These are phyloP conservation scores for Tipula helvola DNA, from an alignment of 2,888 invertebrate species.

Conservation along the genomic window DNA sequence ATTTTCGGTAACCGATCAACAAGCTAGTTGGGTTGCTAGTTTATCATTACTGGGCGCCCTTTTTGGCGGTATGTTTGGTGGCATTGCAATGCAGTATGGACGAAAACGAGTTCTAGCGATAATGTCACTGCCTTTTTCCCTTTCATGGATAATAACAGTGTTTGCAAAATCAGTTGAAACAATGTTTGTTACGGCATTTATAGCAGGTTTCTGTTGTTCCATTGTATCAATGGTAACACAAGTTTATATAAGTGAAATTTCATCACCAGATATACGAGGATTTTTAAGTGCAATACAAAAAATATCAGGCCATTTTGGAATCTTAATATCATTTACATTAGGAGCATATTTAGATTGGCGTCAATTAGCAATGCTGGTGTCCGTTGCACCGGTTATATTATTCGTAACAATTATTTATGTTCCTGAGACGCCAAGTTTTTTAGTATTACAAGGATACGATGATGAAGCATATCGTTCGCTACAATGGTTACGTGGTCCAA, in stretches of 20 bases:
- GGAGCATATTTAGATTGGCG: constrained; percentile 78
- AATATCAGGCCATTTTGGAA: constrained; percentile 73
- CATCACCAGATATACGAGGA: constrained; percentile 74
- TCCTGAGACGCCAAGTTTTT: constrained; percentile 81
- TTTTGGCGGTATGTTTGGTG: constrained; percentile 62
- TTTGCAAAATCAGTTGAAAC: constrained; percentile 63
- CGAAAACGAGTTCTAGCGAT: constrained; percentile 53
- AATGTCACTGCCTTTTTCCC: constrained; percentile 61
- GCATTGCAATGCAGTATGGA: constrained; percentile 58
- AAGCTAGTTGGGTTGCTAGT: constrained; percentile 63
- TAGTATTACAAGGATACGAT: constrained; percentile 63
- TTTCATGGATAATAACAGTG: constrained; percentile 72
- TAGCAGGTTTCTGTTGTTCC: constrained; percentile 72
- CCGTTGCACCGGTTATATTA: constrained; percentile 62
- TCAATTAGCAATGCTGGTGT: constrained; percentile 67
- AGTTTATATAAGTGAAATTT: constrained; percentile 85
- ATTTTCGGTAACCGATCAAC: constrained; percentile 50
- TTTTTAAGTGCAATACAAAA: constrained; percentile 77
- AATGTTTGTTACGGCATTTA: constrained; percentile 72
- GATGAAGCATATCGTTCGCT: constrained; percentile 57
- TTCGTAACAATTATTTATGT: constrained; percentile 64
- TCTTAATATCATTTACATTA: constrained; percentile 68
- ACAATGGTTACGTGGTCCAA: constrained; percentile 70
- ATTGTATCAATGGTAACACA: constrained; percentile 64
- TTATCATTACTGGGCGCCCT: constrained; percentile 58